Conservation (phyloP, 1,140 invertebrate species). For the Halyomorpha halys region DNA sequence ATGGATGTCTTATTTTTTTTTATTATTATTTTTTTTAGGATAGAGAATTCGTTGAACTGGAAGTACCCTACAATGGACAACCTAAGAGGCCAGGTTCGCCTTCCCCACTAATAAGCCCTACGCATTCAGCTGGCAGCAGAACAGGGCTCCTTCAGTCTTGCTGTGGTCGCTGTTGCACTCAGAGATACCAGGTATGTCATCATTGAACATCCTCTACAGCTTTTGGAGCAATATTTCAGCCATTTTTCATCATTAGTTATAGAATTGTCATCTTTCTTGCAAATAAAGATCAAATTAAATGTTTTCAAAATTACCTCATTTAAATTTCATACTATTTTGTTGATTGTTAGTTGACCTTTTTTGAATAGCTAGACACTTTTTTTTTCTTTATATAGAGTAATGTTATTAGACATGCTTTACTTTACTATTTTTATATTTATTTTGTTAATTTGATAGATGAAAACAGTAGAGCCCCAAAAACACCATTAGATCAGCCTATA, state of each 20-base stretch:
- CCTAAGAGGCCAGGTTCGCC: slow-evolving; percentile 78
- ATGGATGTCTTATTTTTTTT: too few relatives aligned
- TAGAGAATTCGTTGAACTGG: slow-evolving; percentile 92
- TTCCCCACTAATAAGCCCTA: slow-evolving; percentile 73
- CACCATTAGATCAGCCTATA: too few relatives aligned
- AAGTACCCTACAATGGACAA: slow-evolving; percentile 84
- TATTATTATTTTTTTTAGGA: slow-evolving; percentile 52
- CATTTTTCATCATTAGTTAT: slow-evolving; percentile 1
- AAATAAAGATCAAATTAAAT: too few relatives aligned
- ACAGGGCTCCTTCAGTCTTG: slow-evolving; percentile 68
- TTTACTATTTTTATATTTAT: too few relatives aligned
- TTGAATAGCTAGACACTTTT: too few relatives aligned
- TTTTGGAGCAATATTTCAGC: slow-evolving; percentile 12
- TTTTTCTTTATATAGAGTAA: too few relatives aligned
- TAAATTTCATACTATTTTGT: too few relatives aligned
- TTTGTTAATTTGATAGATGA: not conserved
- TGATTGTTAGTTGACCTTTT: too few relatives aligned
- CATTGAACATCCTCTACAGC: slow-evolving; percentile 29
- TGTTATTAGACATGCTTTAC: too few relatives aligned
- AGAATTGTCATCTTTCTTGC: not conserved
- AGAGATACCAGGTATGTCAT: slow-evolving; percentile 73
- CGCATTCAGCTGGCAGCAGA: slow-evolving; percentile 65
- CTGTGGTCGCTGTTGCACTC: slow-evolving; percentile 75
- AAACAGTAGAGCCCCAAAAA: slow-evolving; percentile 15
- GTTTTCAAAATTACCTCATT: too few relatives aligned